Conservation (phyloP, 2,888 invertebrate genomes). For the Ryuthela nishihirai region DNA sequence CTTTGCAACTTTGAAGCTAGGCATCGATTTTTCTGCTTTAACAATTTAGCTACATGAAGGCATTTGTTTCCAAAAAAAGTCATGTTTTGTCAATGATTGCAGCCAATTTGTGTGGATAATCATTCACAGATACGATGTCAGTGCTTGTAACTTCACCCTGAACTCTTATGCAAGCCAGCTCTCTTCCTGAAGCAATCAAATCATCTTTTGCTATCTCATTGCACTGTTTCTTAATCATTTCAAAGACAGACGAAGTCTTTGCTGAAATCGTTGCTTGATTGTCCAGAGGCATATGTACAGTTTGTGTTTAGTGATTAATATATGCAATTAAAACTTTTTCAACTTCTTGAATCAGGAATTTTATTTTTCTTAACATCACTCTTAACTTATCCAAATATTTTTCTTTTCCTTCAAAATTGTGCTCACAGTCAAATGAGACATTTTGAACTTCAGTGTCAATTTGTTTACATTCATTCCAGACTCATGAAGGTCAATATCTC, state of each 20-base stretch:
- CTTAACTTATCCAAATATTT: slow-evolving; percentile 1
- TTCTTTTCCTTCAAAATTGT: not conserved
- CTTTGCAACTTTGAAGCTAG: slow-evolving; percentile 13
- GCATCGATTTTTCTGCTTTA: slow-evolving; percentile 4
- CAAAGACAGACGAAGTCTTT: slow-evolving; percentile 11
- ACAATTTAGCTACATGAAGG: slow-evolving; percentile 7
- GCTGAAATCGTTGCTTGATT: slow-evolving; percentile 4
- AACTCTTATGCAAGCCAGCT: slow-evolving; percentile 10
- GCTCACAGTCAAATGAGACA: not conserved
- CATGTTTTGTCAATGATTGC: slow-evolving; percentile 19
- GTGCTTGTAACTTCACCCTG: slow-evolving; percentile 13
- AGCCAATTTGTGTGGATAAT: slow-evolving; percentile 3
- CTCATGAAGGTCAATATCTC: not conserved
- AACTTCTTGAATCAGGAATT: slow-evolving; percentile 1
- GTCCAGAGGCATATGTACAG: not conserved
- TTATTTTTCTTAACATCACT: not conserved
- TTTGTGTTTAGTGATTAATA: slow-evolving; percentile 6
- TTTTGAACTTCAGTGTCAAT: not conserved
- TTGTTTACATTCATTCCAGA: not conserved
- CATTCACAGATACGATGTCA: slow-evolving; percentile 2
- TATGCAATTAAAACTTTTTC: slow-evolving; percentile 13
- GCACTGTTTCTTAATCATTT: slow-evolving; percentile 1
- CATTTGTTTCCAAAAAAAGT: slow-evolving; percentile 24
- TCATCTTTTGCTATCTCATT: slow-evolving; percentile 28
- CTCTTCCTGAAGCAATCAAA: slow-evolving; percentile 31